Conservation (phyloP, 2,113 vertebrate species). For the Pyrgilauda ruficollis region DNA sequence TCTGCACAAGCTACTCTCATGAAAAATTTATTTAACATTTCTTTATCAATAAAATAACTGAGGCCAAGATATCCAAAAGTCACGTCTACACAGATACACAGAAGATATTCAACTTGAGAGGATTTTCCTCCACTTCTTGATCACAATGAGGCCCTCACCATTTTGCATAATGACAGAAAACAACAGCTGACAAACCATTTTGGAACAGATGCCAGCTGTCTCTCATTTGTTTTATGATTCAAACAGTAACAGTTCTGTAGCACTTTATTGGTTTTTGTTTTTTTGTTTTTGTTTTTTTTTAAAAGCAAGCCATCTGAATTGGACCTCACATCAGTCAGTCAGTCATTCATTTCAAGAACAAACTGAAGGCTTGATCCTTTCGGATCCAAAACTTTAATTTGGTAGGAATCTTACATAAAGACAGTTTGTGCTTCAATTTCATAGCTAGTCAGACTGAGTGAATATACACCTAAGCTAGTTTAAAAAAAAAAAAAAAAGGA, state of each 20-base stretch:
- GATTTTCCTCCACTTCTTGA: conserved; percentile 48
- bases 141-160: conserved; percentile 66
- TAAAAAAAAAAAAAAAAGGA: neutral
- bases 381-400: conserved; percentile 44
- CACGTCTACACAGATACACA: conserved; percentile 31
- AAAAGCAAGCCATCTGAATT: conserved; percentile 60
- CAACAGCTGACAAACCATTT: conserved; percentile 73
- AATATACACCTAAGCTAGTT: conserved; percentile 63
- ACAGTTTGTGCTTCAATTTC: conserved; percentile 67
- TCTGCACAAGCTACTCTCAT: conserved; percentile 41
- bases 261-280: conserved; percentile 5
- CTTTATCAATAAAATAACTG: conserved; percentile 53
- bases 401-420: conserved; percentile 65
- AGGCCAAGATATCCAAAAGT: conserved; percentile 49
- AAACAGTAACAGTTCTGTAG: conserved; percentile 69
- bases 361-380: conserved; percentile 50
- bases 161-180: conserved; percentile 77
- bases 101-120: conserved; percentile 25
- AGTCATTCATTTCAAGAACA: conserved; percentile 30
- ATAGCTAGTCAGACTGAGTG: conserved; percentile 68
- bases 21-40: conserved; percentile 50
- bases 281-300: neutral
- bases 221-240: conserved; percentile 68
- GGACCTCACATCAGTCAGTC: conserved; percentile 21
- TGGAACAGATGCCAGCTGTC: conserved; percentile 74